Conservation (phyloP, 2,888 invertebrate species). For the Drosophila recens region DNA sequence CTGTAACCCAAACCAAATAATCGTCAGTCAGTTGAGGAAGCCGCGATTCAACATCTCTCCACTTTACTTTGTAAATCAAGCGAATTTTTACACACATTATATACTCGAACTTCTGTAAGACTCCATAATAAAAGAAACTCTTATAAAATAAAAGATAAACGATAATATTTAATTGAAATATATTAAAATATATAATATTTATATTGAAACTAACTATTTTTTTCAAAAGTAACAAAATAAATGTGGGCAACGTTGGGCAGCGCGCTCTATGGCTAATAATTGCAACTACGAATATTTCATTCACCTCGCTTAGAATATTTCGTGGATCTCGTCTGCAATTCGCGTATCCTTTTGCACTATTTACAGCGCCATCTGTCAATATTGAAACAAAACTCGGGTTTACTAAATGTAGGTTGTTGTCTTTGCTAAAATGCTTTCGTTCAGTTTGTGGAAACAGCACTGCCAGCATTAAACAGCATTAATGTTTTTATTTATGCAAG, state of each 20-base stretch:
- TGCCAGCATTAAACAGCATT: too few species aligned
- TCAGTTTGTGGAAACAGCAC: background rate
- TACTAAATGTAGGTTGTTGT: background rate
- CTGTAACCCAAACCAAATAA: conserved; percentile 31
- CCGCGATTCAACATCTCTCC: conserved; percentile 2
- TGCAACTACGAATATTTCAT: background rate
- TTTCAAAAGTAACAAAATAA: too few species aligned
- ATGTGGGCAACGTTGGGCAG: background rate
- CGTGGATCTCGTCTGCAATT: background rate
- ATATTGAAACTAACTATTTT: too few species aligned
- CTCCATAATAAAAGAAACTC: conserved; percentile 37
- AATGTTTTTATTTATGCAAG: background rate
- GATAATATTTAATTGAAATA: background rate
- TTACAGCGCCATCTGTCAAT: background rate
- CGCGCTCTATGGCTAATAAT: background rate
- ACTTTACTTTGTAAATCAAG: conserved; percentile 53
- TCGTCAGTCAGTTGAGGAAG: conserved; percentile 10
- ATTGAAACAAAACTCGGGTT: too few species aligned
- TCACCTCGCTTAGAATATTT: background rate
- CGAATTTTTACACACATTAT: conserved; percentile 57
- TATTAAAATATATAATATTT: background rate
- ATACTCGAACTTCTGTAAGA: conserved; percentile 64
- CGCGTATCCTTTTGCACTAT: background rate
- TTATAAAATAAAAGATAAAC: background rate
- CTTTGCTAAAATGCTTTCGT: background rate